phyloP scores from a whole-genome alignment of 37 sponge, comb jelly and placozoan species.

The Spongia lamella region DNA sequence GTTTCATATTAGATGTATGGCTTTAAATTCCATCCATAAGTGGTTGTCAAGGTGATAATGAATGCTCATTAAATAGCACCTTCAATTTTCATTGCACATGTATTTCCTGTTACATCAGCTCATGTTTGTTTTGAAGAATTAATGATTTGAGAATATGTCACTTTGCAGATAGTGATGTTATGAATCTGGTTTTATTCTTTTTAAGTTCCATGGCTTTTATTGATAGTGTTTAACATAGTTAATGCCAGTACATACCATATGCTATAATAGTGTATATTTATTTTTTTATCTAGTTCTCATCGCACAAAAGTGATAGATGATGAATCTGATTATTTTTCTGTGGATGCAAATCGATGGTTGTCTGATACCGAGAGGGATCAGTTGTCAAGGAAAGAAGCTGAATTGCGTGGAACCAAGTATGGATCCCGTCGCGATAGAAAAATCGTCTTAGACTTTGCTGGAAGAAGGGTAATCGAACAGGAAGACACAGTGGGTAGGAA shows the following conservation, averaged over 20 bases:
- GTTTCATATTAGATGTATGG: no score
- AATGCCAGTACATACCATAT: neutral
- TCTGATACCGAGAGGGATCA: conserved; percentile 54
- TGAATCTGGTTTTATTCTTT: no score
- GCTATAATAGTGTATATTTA: neutral
- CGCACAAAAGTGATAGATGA: conserved; percentile 92
- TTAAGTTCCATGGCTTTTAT: no score
- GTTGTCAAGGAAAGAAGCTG: conserved; percentile 56
- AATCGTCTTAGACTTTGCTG: conserved; percentile 91
- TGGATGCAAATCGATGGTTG: conserved; percentile 74
- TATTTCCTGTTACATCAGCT: no score
- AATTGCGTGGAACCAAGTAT: conserved; percentile 51
- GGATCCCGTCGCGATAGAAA: conserved; percentile 45
- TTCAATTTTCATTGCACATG: no score
- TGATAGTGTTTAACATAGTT: neutral
- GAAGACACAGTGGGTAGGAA: conserved; percentile 33
- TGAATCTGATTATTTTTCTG: conserved; percentile 84
- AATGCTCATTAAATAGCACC: no score
- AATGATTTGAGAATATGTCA: no score
- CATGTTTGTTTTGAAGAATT: no score
- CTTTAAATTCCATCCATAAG: no score
- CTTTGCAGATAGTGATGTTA: no score
- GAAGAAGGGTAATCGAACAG: conserved; percentile 73
- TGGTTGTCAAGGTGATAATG: no score
- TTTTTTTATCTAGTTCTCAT: conserved; percentile 21